Evolutionary conservation across 2,888 invertebrate genomes (phyloP).

Genomic region (Priocnemis perturbator): DNA sequence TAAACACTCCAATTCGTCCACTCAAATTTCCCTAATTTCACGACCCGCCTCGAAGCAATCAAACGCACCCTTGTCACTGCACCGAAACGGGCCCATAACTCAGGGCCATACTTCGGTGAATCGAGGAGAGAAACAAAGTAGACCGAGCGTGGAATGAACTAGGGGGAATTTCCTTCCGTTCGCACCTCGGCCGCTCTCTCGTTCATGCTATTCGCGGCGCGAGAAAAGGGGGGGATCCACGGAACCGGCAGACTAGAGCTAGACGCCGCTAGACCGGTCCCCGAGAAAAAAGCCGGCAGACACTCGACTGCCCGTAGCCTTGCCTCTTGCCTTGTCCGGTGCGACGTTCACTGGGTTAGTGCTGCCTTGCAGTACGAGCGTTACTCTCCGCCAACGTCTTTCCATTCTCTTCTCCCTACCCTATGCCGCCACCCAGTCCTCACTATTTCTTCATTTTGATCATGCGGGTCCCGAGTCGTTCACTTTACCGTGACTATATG

Average conservation of each 20-base stretch:
- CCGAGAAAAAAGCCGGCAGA: constrained; percentile 53
- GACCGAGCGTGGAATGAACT: background rate
- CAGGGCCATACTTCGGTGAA: too few relatives aligned
- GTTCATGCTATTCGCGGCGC: background rate
- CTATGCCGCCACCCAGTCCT: background rate
- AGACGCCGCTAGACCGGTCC: constrained; percentile 70
- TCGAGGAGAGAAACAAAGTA: background rate
- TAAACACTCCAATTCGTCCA: too few relatives aligned
- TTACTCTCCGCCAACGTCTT: background rate
- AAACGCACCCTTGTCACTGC: too few relatives aligned
- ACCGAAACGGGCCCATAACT: too few relatives aligned
- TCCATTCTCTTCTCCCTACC: background rate
- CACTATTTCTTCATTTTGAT: constrained; percentile 47
- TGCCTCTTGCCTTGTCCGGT: constrained; percentile 23
- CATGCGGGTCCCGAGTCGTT: constrained; percentile 45
- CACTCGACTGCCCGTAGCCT: constrained; percentile 37
- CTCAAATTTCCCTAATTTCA: too few relatives aligned
- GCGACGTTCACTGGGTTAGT: constrained; percentile 55
- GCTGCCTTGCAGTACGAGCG: constrained; percentile 27
- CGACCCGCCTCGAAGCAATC: background rate
- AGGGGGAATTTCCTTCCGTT: constrained; percentile 1
- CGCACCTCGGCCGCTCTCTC: background rate
- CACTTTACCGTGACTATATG: background rate
- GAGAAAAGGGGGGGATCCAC: constrained; percentile 23
- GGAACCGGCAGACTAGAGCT: constrained; percentile 62